Conservation (phyloP, 1,140 invertebrate species). For the Episyrphus balteatus region DNA sequence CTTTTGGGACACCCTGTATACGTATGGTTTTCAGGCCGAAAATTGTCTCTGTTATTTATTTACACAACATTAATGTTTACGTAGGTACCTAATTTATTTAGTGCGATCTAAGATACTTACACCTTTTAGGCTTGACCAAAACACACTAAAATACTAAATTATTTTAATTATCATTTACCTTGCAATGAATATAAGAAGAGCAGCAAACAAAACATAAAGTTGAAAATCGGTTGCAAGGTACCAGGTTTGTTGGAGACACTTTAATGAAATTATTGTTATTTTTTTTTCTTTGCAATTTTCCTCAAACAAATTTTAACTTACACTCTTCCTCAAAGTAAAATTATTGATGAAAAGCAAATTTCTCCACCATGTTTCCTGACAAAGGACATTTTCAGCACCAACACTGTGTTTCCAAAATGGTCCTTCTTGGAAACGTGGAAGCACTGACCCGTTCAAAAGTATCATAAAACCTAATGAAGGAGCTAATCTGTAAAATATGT, state of each 20-base stretch:
- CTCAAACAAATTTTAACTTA: constrained; percentile 8
- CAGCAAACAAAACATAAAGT: constrained; percentile 48
- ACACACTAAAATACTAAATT: no score
- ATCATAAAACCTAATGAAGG: constrained; percentile 40
- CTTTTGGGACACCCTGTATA: no score
- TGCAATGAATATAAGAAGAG: constrained; percentile 43
- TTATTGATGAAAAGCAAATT: constrained; percentile 56
- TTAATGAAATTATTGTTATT: constrained; percentile 22
- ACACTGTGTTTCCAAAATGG: constrained; percentile 40
- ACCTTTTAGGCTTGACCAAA: no score
- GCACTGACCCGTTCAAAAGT: constrained; percentile 39
- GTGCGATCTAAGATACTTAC: no score
- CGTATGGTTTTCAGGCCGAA: no score
- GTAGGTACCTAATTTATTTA: no score
- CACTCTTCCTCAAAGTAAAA: constrained; percentile 33
- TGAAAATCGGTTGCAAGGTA: constrained; percentile 64
- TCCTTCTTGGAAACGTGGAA: constrained; percentile 35
- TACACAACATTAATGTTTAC: no score
- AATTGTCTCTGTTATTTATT: no score
- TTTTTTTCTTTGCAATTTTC: no score
- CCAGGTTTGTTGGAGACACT: constrained; percentile 63
- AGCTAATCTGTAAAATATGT: constrained; percentile 35
- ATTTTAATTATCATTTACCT: constrained; percentile 16
- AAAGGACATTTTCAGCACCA: constrained; percentile 39
- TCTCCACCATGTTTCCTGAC: constrained; percentile 53